phyloP scores from a whole-genome alignment of 2,888 invertebrate species.

The Nemurella pictetii region DNA sequence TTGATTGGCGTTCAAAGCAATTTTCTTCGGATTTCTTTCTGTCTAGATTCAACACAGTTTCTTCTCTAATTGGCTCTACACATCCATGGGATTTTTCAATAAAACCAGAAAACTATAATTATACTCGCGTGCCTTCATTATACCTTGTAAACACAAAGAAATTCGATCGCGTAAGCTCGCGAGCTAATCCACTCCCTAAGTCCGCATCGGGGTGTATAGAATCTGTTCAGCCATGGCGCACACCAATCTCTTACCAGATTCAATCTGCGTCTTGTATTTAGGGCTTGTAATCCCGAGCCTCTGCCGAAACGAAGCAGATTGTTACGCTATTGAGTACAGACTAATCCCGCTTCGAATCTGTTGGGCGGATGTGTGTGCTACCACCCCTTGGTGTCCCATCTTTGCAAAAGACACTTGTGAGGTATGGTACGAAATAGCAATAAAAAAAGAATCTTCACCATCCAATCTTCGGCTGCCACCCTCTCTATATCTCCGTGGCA shows the following conservation, averaged over 20 bases:
- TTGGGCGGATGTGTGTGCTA: background rate
- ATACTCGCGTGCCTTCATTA: background rate
- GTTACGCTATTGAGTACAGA: conserved; percentile 34
- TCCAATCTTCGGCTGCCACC: background rate
- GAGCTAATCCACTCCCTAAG: background rate
- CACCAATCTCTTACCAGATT: conserved; percentile 19
- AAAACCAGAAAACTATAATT: background rate
- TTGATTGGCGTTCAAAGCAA: too few relatives aligned
- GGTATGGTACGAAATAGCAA: conserved; percentile 10
- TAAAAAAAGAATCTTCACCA: background rate
- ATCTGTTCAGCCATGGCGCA: conserved; percentile 4
- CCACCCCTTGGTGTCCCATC: background rate
- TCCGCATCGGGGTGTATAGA: background rate
- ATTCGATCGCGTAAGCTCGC: conserved; percentile 1
- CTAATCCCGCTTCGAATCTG: conserved; percentile 32
- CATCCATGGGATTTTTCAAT: background rate
- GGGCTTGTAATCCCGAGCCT: conserved; percentile 36
- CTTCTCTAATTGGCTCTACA: background rate
- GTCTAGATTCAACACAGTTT: background rate
- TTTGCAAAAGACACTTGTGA: conserved; percentile 12
- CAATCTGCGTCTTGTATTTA: conserved; percentile 37
- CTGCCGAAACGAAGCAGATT: conserved; percentile 34
- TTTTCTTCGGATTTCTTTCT: too few relatives aligned
- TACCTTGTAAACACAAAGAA: conserved; percentile 10
- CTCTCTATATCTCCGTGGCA: background rate